Percentiles rank a stretch among this genome's conserved stretches.
phyloP scores from a whole-genome alignment of 2,797 vertebrate genomes.

The Hydrolagus colliei region DNA sequence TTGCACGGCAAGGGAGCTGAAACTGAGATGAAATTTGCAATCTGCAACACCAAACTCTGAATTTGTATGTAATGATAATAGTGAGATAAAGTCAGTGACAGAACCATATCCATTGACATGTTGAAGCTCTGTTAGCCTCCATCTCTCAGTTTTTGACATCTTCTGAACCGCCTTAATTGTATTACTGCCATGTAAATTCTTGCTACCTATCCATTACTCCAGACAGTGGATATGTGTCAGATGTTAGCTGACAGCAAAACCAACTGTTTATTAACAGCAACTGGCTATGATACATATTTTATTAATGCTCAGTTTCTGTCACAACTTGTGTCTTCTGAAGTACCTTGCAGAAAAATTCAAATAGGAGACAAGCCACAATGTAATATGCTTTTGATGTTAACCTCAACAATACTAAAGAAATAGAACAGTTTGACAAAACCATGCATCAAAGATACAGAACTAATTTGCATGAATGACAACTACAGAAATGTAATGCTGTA shows the following conservation, averaged over 20 bases:
- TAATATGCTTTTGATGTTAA: background rate
- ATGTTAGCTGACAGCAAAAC: background rate
- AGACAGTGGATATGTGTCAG: background rate
- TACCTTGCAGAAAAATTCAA: background rate
- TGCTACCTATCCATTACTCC: background rate
- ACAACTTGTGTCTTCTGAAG: background rate
- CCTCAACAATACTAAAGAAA: conserved; percentile 6
- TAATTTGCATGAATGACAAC: conserved; percentile 13
- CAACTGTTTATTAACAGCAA: background rate
- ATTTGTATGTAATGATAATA: background rate
- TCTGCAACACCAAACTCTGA: background rate
- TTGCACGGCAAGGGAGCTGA: too few species aligned
- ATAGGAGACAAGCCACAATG: background rate
- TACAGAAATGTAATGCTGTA: conserved; percentile 9
- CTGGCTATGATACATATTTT: background rate
- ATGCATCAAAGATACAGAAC: background rate
- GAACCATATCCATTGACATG: background rate
- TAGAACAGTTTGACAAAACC: background rate
- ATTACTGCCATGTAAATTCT: background rate
- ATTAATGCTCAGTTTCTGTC: conserved; percentile 9
- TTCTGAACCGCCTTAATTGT: background rate
- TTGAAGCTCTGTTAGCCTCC: background rate
- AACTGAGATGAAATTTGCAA: background rate
- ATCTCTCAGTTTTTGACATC: background rate
- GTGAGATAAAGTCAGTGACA: background rate